Evolutionary conservation across 2,113 vertebrate genomes (phyloP).

Genomic region (Lepus americanus): DNA sequence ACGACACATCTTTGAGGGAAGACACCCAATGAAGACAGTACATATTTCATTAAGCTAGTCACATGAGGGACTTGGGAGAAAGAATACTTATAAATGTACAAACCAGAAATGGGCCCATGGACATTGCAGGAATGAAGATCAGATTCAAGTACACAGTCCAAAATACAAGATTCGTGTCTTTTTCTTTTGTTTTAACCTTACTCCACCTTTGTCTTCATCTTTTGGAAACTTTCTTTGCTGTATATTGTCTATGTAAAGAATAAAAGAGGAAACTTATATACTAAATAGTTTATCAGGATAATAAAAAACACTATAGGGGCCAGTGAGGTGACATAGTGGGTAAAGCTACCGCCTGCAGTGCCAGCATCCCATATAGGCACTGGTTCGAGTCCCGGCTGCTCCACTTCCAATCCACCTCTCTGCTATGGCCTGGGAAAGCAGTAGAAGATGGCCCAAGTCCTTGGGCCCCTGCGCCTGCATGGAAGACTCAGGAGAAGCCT

Average conservation of each 20-base stretch:
- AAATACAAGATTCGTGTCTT: background rate
- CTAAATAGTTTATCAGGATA: background rate
- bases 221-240: background rate
- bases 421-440: too few species aligned
- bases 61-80: background rate
- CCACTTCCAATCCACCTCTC: too few species aligned
- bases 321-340: too few species aligned
- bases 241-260: background rate
- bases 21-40: background rate
- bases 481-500: too few species aligned
- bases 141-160: background rate
- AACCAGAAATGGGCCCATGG: background rate
- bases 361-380: too few species aligned
- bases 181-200: background rate
- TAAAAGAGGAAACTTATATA: background rate
- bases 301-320: background rate
- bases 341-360: too few species aligned
- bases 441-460: too few species aligned
- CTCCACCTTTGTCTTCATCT: slow-evolving; percentile 10
- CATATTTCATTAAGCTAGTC: background rate
- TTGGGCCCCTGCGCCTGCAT: too few species aligned
- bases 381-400: too few species aligned
- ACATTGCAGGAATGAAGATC: background rate
- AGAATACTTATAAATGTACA: background rate
- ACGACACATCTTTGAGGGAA: background rate